These are phyloP conservation scores for Scartelaos histophorus DNA, from an alignment of 2,113 vertebrate species.

Conservation along the genomic window DNA sequence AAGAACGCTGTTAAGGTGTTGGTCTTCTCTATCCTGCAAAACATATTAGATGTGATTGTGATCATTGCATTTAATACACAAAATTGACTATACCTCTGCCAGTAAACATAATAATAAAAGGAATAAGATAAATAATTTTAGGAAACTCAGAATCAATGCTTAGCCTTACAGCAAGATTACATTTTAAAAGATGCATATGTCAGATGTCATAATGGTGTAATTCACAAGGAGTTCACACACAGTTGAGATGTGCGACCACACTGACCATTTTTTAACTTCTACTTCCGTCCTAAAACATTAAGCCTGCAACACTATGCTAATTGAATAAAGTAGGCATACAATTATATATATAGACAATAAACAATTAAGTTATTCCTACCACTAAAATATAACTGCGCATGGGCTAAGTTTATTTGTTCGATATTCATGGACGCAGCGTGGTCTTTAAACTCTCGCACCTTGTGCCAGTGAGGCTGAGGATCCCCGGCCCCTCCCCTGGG, in stretches of 20 bases:
- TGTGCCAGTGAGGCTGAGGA: conserved; percentile 40
- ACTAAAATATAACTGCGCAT: background rate
- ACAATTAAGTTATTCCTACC: too few relatives aligned
- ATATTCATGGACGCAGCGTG: conserved; percentile 13
- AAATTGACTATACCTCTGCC: background rate
- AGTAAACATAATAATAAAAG: background rate
- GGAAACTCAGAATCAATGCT: too few relatives aligned
- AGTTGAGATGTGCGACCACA: too few relatives aligned
- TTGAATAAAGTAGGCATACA: too few relatives aligned
- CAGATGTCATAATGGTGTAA: too few relatives aligned
- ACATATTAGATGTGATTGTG: background rate
- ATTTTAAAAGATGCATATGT: too few relatives aligned
- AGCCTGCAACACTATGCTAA: background rate
- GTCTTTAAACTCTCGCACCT: conserved; percentile 20
- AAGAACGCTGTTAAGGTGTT: background rate
- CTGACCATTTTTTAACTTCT: background rate
- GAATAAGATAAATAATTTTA: background rate
- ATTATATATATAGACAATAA: too few relatives aligned
- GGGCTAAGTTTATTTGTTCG: background rate
- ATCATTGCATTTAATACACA: background rate
- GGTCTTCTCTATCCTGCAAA: background rate
- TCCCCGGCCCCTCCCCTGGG: conserved; percentile 62
- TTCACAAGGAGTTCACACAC: too few relatives aligned
- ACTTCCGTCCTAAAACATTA: background rate
- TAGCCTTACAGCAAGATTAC: too few relatives aligned